phyloP scores from a whole-genome alignment of 2,888 invertebrate species.

The Argynnis bischoffii region DNA sequence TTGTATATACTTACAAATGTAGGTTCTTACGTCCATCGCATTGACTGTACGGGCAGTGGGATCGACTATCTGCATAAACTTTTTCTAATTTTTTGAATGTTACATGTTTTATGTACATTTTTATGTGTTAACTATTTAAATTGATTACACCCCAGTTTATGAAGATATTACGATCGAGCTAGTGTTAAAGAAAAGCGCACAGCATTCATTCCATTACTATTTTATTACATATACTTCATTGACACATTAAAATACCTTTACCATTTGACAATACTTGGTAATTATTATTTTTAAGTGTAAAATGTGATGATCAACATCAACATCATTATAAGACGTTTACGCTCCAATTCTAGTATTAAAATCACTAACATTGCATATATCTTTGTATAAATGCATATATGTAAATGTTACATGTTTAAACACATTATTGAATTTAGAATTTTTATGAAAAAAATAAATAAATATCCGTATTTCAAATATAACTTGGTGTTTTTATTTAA shows the following conservation, averaged over 20 bases:
- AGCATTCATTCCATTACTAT: conserved; percentile 65
- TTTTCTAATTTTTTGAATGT: conserved; percentile 37
- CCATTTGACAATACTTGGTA: conserved; percentile 82
- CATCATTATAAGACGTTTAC: conserved; percentile 72
- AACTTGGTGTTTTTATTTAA: conserved; percentile 66
- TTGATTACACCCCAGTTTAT: conserved; percentile 51
- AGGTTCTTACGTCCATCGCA: conserved; percentile 50
- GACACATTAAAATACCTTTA: conserved; percentile 49
- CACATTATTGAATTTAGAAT: conserved; percentile 83
- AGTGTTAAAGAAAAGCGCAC: conserved; percentile 73
- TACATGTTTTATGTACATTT: conserved; percentile 17
- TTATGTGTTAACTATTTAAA: conserved; percentile 36
- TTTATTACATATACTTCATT: conserved; percentile 49
- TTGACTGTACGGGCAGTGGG: conserved; percentile 49
- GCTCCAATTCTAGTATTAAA: conserved; percentile 80
- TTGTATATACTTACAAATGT: conserved; percentile 53
- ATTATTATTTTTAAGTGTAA: conserved; percentile 78
- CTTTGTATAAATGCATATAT: conserved; percentile 83
- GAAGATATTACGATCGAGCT: conserved; percentile 66
- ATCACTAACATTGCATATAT: conserved; percentile 82
- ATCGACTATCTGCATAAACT: conserved; percentile 47
- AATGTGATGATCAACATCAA: conserved; percentile 70
- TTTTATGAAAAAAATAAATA: conserved; percentile 83
- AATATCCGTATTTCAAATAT: conserved; percentile 83
- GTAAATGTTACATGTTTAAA: conserved; percentile 83